These are phyloP conservation scores for Hymenochirus boettgeri DNA, from an alignment of 2,113 vertebrate genomes.

Conservation along the genomic window DNA sequence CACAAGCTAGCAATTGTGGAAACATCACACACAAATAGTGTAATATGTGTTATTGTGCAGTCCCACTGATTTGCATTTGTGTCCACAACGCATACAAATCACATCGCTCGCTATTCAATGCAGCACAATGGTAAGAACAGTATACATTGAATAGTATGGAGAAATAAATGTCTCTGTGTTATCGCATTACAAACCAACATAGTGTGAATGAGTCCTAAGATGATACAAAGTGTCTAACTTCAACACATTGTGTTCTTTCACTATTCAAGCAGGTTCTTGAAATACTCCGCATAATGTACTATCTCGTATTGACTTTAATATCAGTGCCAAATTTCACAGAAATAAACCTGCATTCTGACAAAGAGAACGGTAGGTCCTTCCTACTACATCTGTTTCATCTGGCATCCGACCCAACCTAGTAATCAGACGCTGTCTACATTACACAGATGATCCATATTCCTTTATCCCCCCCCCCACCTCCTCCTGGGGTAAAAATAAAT, in stretches of 20 bases:
- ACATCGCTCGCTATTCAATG: too few relatives aligned
- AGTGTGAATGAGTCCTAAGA: too few relatives aligned
- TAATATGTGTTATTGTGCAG: too few relatives aligned
- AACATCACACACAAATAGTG: too few relatives aligned
- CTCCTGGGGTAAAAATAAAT: constrained; percentile 22
- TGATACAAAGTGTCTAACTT: neutral
- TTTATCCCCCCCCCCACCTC: neutral
- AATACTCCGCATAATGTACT: constrained; percentile 37
- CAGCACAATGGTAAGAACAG: too few relatives aligned
- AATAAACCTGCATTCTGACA: constrained; percentile 39
- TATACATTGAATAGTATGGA: too few relatives aligned
- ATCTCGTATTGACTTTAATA: constrained; percentile 11
- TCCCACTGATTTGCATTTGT: too few relatives aligned
- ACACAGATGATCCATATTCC: constrained; percentile 4
- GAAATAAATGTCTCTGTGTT: too few relatives aligned
- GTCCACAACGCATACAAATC: too few relatives aligned
- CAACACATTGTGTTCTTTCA: constrained; percentile 32
- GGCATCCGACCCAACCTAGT: constrained; percentile 18
- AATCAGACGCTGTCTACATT: constrained; percentile 4
- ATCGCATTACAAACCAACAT: too few relatives aligned
- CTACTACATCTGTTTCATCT: constrained; percentile 28
- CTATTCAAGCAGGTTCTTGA: constrained; percentile 46
- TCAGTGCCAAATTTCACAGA: constrained; percentile 32
- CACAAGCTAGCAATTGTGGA: too few relatives aligned
- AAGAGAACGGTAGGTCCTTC: constrained; percentile 23